These are phyloP conservation scores for Brachionus rotundiformis DNA, from an alignment of 1,140 invertebrate genomes.

Conservation along the genomic window DNA sequence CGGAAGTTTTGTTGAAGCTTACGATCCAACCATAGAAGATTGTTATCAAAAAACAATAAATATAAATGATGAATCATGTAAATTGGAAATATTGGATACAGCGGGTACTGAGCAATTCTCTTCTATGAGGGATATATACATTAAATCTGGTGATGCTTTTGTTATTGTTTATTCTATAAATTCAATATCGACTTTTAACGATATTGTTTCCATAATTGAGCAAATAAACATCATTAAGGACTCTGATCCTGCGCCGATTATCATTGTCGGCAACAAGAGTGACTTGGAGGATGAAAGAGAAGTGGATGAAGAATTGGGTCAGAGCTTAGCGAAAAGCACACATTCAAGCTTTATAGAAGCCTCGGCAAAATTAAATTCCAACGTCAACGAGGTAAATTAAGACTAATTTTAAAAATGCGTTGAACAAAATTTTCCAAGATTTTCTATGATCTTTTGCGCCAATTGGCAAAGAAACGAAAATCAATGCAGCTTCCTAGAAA, in stretches of 20 bases:
- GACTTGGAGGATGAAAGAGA: constrained; percentile 99
- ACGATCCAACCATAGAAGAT: constrained; percentile 97
- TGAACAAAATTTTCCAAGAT: background rate
- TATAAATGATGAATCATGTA: constrained; percentile 95
- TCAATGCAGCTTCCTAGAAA: background rate
- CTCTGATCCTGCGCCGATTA: constrained; percentile 95
- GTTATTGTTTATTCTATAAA: constrained; percentile 98
- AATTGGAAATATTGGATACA: constrained; percentile 98
- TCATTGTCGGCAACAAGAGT: constrained; percentile 96
- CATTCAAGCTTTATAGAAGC: constrained; percentile 98
- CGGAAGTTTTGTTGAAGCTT: constrained; percentile 98
- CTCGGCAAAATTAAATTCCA: constrained; percentile 98
- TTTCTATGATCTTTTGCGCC: constrained; percentile 25
- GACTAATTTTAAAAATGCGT: background rate
- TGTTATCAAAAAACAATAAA: constrained; percentile 95
- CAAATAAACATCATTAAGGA: constrained; percentile 98
- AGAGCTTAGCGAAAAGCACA: constrained; percentile 93
- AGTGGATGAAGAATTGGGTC: constrained; percentile 91
- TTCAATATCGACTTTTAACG: constrained; percentile 99
- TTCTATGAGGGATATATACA: constrained; percentile 99
- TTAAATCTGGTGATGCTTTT: constrained; percentile 99
- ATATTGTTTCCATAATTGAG: constrained; percentile 94
- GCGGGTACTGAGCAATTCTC: constrained; percentile 99
- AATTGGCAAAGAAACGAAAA: constrained; percentile 7
- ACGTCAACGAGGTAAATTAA: constrained; percentile 85